Evolutionary conservation across 2,888 invertebrate genomes (phyloP).

Genomic region (Scelioninae gen. 1): DNA sequence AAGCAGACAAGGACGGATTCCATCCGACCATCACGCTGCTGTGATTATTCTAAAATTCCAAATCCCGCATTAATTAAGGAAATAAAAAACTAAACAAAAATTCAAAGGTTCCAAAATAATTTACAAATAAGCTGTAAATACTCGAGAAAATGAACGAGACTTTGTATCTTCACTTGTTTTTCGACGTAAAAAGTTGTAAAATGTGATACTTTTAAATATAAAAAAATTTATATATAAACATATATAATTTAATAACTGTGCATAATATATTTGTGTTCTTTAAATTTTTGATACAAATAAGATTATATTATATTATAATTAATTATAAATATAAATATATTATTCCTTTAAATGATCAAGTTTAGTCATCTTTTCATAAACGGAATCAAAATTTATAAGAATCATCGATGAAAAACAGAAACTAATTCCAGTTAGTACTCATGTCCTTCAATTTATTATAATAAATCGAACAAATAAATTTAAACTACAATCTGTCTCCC

Average conservation of each 20-base stretch:
- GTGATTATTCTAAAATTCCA: constrained; percentile 15
- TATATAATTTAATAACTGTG: no score
- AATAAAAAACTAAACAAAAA: neutral
- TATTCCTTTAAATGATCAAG: no score
- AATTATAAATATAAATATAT: no score
- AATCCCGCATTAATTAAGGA: constrained; percentile 3
- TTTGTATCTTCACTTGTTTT: neutral
- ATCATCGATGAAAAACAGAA: neutral
- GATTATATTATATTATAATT: no score
- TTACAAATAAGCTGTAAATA: constrained; percentile 30
- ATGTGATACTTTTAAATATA: no score
- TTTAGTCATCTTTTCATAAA: no score
- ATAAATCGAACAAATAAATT: constrained; percentile 13
- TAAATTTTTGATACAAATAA: no score
- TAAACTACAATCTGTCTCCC: constrained; percentile 5
- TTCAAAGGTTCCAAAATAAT: constrained; percentile 7
- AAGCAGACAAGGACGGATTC: constrained; percentile 82
- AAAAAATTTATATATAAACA: no score
- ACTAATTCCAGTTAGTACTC: neutral
- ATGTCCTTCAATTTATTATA: constrained; percentile 19
- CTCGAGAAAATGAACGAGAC: constrained; percentile 28
- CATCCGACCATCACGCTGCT: constrained; percentile 81
- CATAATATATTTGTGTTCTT: no score
- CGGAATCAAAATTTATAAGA: no score
- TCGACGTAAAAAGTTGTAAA: no score